phyloP scores from a whole-genome alignment of 1,140 invertebrate genomes.

The Cydia strobilella region DNA sequence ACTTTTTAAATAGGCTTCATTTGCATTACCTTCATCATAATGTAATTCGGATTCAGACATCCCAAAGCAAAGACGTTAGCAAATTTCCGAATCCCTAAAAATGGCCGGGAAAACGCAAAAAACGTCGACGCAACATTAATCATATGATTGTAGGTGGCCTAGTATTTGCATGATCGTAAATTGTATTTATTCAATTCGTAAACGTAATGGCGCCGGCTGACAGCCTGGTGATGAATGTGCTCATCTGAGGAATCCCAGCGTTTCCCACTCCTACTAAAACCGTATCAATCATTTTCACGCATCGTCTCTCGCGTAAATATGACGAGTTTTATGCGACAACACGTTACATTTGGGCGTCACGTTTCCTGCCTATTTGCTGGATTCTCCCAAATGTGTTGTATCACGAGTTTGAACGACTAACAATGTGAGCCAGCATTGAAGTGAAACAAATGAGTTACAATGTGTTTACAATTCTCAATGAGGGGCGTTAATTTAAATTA shows the following conservation, averaged over 20 bases:
- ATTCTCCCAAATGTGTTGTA: constrained; percentile 16
- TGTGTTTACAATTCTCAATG: constrained; percentile 23
- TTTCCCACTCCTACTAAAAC: constrained; percentile 41
- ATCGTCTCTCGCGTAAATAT: constrained; percentile 51
- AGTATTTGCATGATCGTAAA: constrained; percentile 27
- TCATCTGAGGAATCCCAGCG: constrained; percentile 46
- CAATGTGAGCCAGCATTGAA: constrained; percentile 15
- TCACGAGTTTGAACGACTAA: constrained; percentile 13
- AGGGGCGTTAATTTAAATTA: neutral
- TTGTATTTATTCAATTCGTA: constrained; percentile 29
- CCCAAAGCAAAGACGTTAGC: neutral
- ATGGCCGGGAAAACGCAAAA: neutral
- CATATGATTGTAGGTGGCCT: constrained; percentile 21
- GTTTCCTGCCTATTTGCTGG: constrained; percentile 27
- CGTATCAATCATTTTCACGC: constrained; percentile 62
- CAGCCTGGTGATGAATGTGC: constrained; percentile 49
- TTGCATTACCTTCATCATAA: neutral
- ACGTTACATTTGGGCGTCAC: constrained; percentile 35
- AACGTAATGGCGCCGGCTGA: constrained; percentile 8
- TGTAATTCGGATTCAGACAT: constrained; percentile 15
- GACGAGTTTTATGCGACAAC: constrained; percentile 45
- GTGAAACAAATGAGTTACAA: constrained; percentile 23
- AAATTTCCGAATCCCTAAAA: constrained; percentile 10
- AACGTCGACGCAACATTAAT: constrained; percentile 8
- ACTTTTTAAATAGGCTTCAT: constrained; percentile 19